A percentile compares a stretch with the other conserved stretches of the same genome.
Evolutionary conservation across 2,113 vertebrate species (phyloP).

Genomic region (Fregata magnificens): DNA sequence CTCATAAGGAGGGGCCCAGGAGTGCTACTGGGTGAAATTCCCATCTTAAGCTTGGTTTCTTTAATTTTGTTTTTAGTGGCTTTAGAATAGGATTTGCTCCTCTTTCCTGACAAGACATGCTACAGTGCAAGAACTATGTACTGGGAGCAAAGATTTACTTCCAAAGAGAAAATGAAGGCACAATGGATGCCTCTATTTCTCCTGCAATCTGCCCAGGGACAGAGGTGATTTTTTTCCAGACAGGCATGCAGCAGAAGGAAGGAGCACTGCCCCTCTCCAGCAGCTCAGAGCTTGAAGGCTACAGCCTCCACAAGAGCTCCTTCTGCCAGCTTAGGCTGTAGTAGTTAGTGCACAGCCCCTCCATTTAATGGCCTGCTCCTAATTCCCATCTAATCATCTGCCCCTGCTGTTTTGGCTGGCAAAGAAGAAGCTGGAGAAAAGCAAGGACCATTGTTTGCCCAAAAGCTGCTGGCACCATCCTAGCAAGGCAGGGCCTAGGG

Average conservation of each 20-base stretch:
- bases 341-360: background rate
- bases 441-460: background rate
- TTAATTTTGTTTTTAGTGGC: background rate
- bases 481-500: background rate
- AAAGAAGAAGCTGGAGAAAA: background rate
- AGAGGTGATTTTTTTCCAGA: background rate
- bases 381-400: background rate
- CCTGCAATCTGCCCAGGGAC: fast-evolving
- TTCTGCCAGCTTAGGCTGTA: background rate
- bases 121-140: background rate
- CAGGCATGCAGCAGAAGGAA: background rate
- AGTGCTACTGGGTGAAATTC: background rate
- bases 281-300: background rate
- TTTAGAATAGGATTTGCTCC: background rate
- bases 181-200: background rate
- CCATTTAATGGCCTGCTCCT: background rate
- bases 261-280: background rate
- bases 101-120: background rate
- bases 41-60: fast-evolving
- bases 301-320: background rate
- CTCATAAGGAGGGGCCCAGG: background rate
- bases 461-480: background rate
- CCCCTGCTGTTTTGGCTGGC: background rate
- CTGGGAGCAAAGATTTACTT: background rate
- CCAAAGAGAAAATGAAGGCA: background rate